phyloP scores from a whole-genome alignment of 2,797 vertebrate species.

The Cyclura pinguis region DNA sequence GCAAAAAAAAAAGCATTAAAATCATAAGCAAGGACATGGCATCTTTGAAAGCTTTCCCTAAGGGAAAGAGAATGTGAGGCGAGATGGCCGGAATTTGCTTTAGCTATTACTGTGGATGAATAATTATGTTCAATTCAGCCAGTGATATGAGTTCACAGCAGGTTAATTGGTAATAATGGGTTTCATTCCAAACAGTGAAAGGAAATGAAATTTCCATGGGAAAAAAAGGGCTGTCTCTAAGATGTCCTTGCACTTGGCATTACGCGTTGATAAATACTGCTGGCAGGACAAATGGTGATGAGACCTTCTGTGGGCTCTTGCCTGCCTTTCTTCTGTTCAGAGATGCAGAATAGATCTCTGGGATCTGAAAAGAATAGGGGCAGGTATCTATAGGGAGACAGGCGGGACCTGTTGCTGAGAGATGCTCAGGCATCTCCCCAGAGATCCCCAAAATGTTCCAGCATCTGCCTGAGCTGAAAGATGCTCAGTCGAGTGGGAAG shows the following conservation, averaged over 20 bases:
- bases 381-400: too few species aligned
- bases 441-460: too few species aligned
- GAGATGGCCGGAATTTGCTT: slow-evolving; percentile 82
- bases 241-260: slow-evolving; percentile 56
- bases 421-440: neutral
- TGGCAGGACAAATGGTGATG: neutral
- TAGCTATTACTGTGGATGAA: slow-evolving; percentile 85
- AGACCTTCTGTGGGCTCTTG: neutral
- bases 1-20: slow-evolving; percentile 43
- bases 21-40: slow-evolving; percentile 73
- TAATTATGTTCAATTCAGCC: slow-evolving; percentile 84
- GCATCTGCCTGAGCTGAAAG: too few species aligned
- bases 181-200: slow-evolving; percentile 80
- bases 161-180: slow-evolving; percentile 88
- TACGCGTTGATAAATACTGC: slow-evolving; percentile 3
- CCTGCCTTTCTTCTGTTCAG: neutral
- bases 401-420: neutral
- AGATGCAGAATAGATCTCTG: neutral
- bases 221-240: slow-evolving; percentile 50
- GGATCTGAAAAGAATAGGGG: neutral
- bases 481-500: too few species aligned
- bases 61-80: slow-evolving; percentile 74
- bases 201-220: slow-evolving; percentile 75
- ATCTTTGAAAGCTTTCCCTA: slow-evolving; percentile 77
- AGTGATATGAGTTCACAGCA: slow-evolving; percentile 83